phyloP scores from a whole-genome alignment of 2,113 vertebrate species.

The Paedocypris sp. region DNA sequence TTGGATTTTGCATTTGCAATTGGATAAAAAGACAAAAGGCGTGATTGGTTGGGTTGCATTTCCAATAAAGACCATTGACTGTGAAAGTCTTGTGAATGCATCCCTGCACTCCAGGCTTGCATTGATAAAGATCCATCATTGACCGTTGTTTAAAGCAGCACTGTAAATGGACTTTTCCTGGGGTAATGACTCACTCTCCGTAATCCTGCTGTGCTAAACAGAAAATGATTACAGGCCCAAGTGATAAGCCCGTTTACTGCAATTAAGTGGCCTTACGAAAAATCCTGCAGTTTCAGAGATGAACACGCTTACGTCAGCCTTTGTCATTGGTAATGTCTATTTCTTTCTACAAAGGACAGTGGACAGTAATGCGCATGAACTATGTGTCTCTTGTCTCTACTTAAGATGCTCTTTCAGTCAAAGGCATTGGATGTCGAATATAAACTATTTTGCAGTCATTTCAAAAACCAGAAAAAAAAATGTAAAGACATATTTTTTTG shows the following conservation, averaged over 20 bases:
- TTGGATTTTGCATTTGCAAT: too few species aligned
- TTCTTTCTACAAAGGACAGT: too few species aligned
- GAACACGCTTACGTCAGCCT: slow-evolving; percentile 12
- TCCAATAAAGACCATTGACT: not conserved
- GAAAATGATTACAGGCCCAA: slow-evolving; percentile 34
- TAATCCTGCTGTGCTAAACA: slow-evolving; percentile 20
- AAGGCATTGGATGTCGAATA: too few species aligned
- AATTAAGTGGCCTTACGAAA: slow-evolving; percentile 26
- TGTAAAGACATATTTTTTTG: too few species aligned
- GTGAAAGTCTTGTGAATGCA: not conserved
- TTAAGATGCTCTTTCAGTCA: too few species aligned
- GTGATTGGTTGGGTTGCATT: not conserved
- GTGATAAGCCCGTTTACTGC: slow-evolving; percentile 16
- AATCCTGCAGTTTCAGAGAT: slow-evolving; percentile 11
- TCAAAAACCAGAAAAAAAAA: too few species aligned
- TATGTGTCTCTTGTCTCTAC: too few species aligned
- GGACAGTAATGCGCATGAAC: too few species aligned
- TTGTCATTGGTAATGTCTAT: too few species aligned
- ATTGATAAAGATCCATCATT: slow-evolving; percentile 10
- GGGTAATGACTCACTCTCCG: slow-evolving; percentile 11
- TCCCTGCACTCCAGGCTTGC: not conserved
- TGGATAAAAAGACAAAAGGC: not conserved
- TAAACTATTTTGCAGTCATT: too few species aligned
- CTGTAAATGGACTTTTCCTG: slow-evolving; percentile 31
- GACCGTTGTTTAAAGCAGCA: slow-evolving; percentile 19